phyloP scores from a whole-genome alignment of 2,797 vertebrate genomes.

The Periophthalmus magnuspinnatus region DNA sequence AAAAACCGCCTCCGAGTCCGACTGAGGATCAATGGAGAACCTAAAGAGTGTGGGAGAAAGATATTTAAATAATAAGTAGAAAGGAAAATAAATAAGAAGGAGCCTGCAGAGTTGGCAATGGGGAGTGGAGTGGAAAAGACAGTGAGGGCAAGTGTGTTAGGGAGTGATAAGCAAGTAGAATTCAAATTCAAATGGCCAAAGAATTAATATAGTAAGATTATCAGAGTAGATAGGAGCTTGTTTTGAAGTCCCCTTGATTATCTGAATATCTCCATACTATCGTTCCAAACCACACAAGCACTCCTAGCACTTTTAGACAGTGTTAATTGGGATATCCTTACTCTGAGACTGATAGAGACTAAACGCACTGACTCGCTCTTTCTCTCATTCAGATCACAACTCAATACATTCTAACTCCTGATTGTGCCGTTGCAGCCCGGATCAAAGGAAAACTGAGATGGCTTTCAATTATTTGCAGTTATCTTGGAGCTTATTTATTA shows the following conservation, averaged over 20 bases:
- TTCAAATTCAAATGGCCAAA: constrained; percentile 62
- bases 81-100: constrained; percentile 26
- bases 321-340: constrained; percentile 61
- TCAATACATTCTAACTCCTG: constrained; percentile 16
- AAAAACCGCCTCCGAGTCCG: constrained; percentile 86
- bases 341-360: constrained; percentile 24
- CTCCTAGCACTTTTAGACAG: constrained; percentile 38
- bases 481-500: constrained; percentile 17
- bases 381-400: constrained; percentile 20
- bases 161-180: constrained; percentile 64
- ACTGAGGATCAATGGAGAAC: constrained; percentile 89
- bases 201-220: constrained; percentile 73
- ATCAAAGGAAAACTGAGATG: constrained; percentile 25
- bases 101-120: constrained; percentile 31
- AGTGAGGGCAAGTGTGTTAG: constrained; percentile 58
- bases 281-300: constrained; percentile 49
- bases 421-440: constrained; percentile 4
- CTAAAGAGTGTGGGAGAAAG: constrained; percentile 57
- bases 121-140: constrained; percentile 38
- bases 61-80: constrained; percentile 10
- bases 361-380: constrained; percentile 23
- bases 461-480: constrained; percentile 30
- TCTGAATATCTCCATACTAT: constrained; percentile 68
- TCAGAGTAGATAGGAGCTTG: constrained; percentile 59
- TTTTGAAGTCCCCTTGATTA: constrained; percentile 69